Conservation (phyloP, 1,140 invertebrate genomes). For the Acromyrmex heyeri region DNA sequence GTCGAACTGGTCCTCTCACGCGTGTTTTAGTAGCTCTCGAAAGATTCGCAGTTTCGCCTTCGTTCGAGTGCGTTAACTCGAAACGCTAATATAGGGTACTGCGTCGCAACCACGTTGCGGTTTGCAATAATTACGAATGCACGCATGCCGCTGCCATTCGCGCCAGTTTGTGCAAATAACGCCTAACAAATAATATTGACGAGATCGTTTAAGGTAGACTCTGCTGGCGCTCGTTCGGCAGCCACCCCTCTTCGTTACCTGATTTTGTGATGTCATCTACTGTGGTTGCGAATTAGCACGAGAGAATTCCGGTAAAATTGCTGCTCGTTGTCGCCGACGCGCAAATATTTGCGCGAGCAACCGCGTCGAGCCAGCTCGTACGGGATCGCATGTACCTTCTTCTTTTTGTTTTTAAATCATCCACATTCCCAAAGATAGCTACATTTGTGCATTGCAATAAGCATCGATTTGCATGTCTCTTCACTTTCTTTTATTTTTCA, state of each 20-base stretch:
- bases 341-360: conserved; percentile 70
- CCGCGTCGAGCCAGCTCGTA: conserved; percentile 28
- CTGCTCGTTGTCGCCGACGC: conserved; percentile 54
- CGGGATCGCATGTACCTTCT: conserved; percentile 21
- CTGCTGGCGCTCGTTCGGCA: conserved; percentile 22
- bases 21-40: not conserved
- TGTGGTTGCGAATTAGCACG: conserved; percentile 64
- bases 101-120: not conserved
- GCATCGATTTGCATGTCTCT: not conserved
- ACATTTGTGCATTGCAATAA: not conserved
- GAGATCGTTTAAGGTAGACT: conserved; percentile 10
- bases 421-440: not conserved
- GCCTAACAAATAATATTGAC: conserved; percentile 24
- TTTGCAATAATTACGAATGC: conserved; percentile 41
- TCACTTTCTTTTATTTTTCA: not conserved
- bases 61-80: conserved; percentile 30
- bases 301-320: conserved; percentile 57
- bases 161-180: conserved; percentile 50
- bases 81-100: conserved; percentile 3
- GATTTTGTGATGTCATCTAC: conserved; percentile 37
- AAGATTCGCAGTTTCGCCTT: conserved; percentile 7
- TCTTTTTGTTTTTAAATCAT: conserved; percentile 13
- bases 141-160: conserved; percentile 19
- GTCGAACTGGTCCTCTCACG: not conserved
- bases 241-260: not conserved